Evolutionary conservation across 1,140 invertebrate species (phyloP), one percentile per base, ranked within the genome.

Genomic region (Drosophila sp.): DNA sequence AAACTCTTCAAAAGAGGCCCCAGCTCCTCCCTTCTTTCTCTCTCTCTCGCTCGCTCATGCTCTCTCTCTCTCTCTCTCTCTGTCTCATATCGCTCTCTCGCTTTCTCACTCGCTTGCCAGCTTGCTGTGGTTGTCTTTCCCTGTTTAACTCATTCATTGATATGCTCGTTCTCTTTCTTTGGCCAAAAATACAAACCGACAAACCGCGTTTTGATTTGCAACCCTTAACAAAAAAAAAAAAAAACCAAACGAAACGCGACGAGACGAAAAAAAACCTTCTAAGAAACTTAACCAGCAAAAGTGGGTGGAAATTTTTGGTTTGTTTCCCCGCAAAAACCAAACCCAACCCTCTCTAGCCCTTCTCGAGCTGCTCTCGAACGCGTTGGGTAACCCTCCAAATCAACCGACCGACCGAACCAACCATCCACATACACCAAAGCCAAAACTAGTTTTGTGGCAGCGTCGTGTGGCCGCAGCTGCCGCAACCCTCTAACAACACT

Each of bases 121-220:
- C 38, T 44, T 35, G 11, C 61, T 60, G 17, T 33, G 38, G 35
- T 38, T 38, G 11, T 1, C 58, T 66, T 8, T 70, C 72, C 41
- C 65, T 75, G 35, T 68, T 57, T 27, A 32, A 44, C 65, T 50
- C 38, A 47, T 56, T 50, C 44, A 50, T 50, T 23, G 25, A 50
- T 50, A 50, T 50, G 25, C 11, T 50, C 44, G 23, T 54, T 47
- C 35, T 8, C 61, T 32, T 44, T 41, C 67, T 89, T 89, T 89
- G 84, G 84, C 84, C 84, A 89, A 82, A 89, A 89, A 89, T 89
- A 89, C 84, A 89, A 89, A 89, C 84, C 84, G 80, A 89, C 85
- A 89, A 89, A 89, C 84, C 84, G 84, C 85, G 80, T 90, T 89
- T 89, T 89, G 84, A 89, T 89, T 89, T 89, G 84, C 84, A 89